phyloP scores from a whole-genome alignment of 2,888 invertebrate species.

The Teleiodes luculella region DNA sequence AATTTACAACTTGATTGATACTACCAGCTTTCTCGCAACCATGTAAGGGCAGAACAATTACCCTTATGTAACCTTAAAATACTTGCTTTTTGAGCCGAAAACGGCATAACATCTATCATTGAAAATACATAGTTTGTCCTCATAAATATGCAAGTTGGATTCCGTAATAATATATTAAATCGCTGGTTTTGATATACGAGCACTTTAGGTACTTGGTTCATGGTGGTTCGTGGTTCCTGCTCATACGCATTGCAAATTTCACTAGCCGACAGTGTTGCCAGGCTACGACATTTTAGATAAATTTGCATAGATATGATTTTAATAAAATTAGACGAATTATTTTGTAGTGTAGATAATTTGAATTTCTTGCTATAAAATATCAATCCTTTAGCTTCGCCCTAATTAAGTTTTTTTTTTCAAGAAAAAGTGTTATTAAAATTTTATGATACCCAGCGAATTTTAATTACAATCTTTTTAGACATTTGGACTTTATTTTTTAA shows the following conservation, averaged over 20 bases:
- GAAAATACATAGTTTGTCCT: slow-evolving; percentile 18
- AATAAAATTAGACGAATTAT: no score
- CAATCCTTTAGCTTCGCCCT: no score
- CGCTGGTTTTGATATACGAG: slow-evolving; percentile 19
- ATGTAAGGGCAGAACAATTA: background rate
- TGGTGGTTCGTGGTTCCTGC: slow-evolving; percentile 1
- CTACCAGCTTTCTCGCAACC: background rate
- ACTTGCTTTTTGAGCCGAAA: slow-evolving; percentile 4
- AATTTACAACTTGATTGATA: background rate
- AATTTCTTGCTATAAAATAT: no score
- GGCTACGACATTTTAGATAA: background rate
- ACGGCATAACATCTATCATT: slow-evolving; percentile 13
- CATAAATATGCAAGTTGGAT: slow-evolving; percentile 21
- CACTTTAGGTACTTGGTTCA: slow-evolving; percentile 9
- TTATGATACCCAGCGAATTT: no score
- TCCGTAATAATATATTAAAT: slow-evolving; percentile 24
- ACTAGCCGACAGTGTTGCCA: slow-evolving; percentile 6
- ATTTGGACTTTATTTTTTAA: no score
- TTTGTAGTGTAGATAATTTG: no score
- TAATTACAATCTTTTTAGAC: no score
- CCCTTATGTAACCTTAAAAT: slow-evolving; percentile 10
- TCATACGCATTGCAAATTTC: slow-evolving; percentile 24
- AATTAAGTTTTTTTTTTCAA: no score
- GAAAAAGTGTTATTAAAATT: no score
- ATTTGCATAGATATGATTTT: background rate